phyloP scores from a whole-genome alignment of 2,888 invertebrate genomes.

The Pyrochroa serraticornis region DNA sequence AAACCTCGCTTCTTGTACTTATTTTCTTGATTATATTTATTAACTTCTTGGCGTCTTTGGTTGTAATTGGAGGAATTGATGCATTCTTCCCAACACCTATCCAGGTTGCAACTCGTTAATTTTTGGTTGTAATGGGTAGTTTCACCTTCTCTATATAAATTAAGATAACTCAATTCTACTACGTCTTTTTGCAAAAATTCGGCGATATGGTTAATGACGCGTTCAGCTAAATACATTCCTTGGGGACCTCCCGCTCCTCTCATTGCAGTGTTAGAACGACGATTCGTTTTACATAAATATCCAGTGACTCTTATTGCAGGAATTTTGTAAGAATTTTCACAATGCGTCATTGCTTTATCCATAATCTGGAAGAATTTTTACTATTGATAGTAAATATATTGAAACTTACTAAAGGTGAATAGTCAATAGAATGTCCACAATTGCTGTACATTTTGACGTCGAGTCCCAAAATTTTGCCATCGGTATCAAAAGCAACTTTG shows the following conservation, averaged over 20 bases:
- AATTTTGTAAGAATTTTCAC: conserved; percentile 83
- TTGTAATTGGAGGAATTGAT: conserved; percentile 69
- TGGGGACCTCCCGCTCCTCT: conserved; percentile 92
- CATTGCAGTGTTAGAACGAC: conserved; percentile 92
- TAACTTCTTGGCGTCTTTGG: conserved; percentile 64
- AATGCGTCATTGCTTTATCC: conserved; percentile 83
- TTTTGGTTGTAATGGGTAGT: conserved; percentile 78
- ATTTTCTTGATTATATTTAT: conserved; percentile 69
- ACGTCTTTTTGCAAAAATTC: conserved; percentile 68
- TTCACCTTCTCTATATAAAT: conserved; percentile 82
- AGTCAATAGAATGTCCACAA: conserved; percentile 81
- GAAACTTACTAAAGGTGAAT: conserved; percentile 74
- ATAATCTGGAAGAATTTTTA: conserved; percentile 66
- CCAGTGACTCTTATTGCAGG: conserved; percentile 75
- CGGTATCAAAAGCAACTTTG: conserved; percentile 77
- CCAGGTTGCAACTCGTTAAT: conserved; percentile 74
- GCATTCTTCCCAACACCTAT: conserved; percentile 81
- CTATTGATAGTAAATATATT: not conserved
- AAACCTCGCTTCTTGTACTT: conserved; percentile 86
- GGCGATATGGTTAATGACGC: conserved; percentile 78
- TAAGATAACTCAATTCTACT: conserved; percentile 71
- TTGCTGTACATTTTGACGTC: conserved; percentile 80
- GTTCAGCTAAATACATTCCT: conserved; percentile 86
- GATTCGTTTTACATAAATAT: conserved; percentile 83
- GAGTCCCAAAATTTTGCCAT: conserved; percentile 77